Evolutionary conservation across 2,113 vertebrate genomes (phyloP).

Genomic region (Heterocephalus glaber): DNA sequence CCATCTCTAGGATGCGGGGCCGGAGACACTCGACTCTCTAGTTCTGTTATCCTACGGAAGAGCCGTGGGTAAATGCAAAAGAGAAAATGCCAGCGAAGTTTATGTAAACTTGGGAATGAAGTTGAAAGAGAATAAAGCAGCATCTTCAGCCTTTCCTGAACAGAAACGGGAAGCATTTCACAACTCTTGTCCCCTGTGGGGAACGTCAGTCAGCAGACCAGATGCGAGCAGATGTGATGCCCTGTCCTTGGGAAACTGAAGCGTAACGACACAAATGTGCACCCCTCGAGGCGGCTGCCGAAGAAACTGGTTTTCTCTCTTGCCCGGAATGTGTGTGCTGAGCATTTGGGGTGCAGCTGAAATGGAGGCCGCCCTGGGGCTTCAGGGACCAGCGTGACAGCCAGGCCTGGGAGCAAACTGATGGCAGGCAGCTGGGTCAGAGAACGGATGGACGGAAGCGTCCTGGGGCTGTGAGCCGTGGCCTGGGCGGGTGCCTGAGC

Average conservation of each 20-base stretch:
- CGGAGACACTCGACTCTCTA: not conserved
- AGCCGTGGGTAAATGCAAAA: not conserved
- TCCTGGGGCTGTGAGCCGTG: not conserved
- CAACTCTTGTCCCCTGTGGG: not conserved
- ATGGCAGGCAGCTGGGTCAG: not conserved
- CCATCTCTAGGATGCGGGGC: not conserved
- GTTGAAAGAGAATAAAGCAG: not conserved
- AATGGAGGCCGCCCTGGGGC: not conserved
- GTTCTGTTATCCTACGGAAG: not conserved
- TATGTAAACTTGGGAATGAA: not conserved
- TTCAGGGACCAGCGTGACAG: not conserved
- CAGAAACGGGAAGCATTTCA: not conserved
- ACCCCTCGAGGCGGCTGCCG: slow-evolving; percentile 33
- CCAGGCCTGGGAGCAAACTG: not conserved
- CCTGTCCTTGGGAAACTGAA: slow-evolving; percentile 48
- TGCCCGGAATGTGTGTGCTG: not conserved
- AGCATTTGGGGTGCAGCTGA: not conserved
- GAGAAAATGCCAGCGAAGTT: not conserved
- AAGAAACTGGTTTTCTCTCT: not conserved
- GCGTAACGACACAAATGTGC: not conserved
- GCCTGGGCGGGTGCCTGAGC: not conserved
- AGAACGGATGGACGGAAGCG: not conserved
- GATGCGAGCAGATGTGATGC: slow-evolving; percentile 12
- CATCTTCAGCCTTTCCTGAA: slow-evolving; percentile 6
- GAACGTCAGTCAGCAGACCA: not conserved